Evolutionary conservation across 2,797 vertebrate species (phyloP), one percentile per base, ranked within the genome.

Genomic region (Heterohyrax brucei): DNA sequence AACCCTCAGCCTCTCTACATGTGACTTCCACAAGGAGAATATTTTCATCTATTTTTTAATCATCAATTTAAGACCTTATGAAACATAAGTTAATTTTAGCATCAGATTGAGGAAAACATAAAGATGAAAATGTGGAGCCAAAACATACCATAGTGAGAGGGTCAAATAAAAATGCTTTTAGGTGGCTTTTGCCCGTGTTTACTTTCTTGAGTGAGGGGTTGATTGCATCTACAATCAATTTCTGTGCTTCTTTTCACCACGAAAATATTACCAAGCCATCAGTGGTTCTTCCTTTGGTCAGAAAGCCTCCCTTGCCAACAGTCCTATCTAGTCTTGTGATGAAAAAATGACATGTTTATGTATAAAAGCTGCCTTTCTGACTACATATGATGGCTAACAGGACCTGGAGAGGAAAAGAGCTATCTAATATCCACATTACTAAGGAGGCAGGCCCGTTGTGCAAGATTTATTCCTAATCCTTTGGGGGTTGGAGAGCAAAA

Each of bases 401-500:
- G 68, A 90, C 86, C 26, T 66, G 33, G 68, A 88, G 93, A 97
- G 48, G 61, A 94, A 97, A 90, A 46, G 50, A 48, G 12, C 76
- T 82, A 66, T 66, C 82, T 44, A 77, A 89, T 56, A 89, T 76
- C 10, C 50, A 48, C 66, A 89, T 73, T 44, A 59, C 56, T 72
- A 87, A 94, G 46, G 94, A 89, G 75, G 33, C 56, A 87, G 75
- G 22, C 79, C 95, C 48, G 87, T 94, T 91, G 89, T 87, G 24
- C 81, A 94, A 92, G 81, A 95, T 89, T 95, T 81, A 87, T 89
- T 96, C 48, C n/a, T 94, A 81, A 94, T 91, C 95, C 80, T 87
- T 95, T 84, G 9, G 56, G 22, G 28, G 53, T 87, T 59, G 92
- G 48, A 89, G 5, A 88, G 66, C 46, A 91, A 94, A 94, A 66